Base-by-base conservation (phyloP, 92 coral and sea anemone genomes). In the Diadumene lineata region DNA sequence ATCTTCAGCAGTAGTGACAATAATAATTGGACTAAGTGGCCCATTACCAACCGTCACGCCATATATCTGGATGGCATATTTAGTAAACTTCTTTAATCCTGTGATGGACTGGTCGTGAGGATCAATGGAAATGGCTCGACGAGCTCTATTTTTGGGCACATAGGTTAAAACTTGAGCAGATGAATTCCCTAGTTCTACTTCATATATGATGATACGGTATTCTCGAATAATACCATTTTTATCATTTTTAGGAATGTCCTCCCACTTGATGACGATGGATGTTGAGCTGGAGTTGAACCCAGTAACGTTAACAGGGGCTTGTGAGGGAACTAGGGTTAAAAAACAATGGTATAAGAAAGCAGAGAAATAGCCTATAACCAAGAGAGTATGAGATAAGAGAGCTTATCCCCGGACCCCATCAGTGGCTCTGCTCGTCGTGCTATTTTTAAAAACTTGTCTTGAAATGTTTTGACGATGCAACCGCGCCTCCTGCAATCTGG, bases 1-100 rank as follows among this genome's bases (percentile, higher is more conserved):
- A 44, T 84, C 92, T 44, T 88, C 92, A 11, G 86, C 92, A 3
- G 92, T 88, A 8, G 76, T 85, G 26, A 84, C 79, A 32, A 57
- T 34, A 22, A 84, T 21, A 8, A 77, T 78, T 1, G 80, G 76
- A 53, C 92, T 88, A 69, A 79, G 51, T 6, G 73, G 77, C n/a
- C 92, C 85, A 57, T 79, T 70, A 15, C 72, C 82, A 25, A 84
- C 64, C 1, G 92, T 88, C 31, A 73, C 76, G 13, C 79, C 83
- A 32, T 75, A 78, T 22, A 88, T 70, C 7, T 75, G 92, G 16
- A 88, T 34, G 16, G 68, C 79, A 33, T 88, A 88, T 23, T 64
- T 50, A 0, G 89, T 83, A 65, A 68, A 84, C 63, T 83, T 81
- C 50, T 88, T 83, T 38, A 88, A 74, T 0, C 83, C 92, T 23